A percentile compares a stretch with the other conserved stretches of the same genome.
Evolutionary conservation across 1,140 invertebrate species (phyloP).

Genomic region (Caenorhabditis brenneri): DNA sequence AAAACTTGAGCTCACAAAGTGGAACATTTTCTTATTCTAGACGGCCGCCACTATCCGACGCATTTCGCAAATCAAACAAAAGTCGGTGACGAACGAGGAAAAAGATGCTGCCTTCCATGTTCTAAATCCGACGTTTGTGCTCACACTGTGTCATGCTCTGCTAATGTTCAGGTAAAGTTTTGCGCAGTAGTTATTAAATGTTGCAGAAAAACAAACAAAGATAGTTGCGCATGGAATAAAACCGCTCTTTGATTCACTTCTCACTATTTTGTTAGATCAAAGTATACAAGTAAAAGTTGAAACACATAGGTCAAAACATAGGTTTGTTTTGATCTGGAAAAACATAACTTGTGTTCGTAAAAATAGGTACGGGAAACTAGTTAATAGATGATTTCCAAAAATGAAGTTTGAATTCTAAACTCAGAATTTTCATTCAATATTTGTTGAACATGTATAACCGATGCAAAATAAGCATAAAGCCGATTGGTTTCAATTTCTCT

Average conservation of each 20-base stretch:
- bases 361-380: too few relatives aligned
- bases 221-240: background rate
- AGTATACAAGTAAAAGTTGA: background rate
- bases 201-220: background rate
- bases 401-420: too few relatives aligned
- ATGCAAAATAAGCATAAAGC: too few relatives aligned
- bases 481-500: background rate
- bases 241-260: background rate
- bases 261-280: background rate
- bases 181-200: background rate
- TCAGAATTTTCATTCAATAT: background rate
- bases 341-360: too few relatives aligned
- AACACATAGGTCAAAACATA: background rate
- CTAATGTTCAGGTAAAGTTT: conserved; percentile 44
- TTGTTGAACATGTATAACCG: too few relatives aligned
- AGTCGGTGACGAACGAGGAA: background rate
- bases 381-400: too few relatives aligned
- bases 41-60: conserved; percentile 40
- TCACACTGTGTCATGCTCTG: conserved; percentile 49
- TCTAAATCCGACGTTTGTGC: conserved; percentile 45
- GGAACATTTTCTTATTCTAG: conserved; percentile 35
- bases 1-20: background rate
- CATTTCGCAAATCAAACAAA: conserved; percentile 48
- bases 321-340: too few relatives aligned
- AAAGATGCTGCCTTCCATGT: conserved; percentile 41